Base-by-base conservation (phyloP, 2,888 invertebrate species). In the Gryllus longicercus region DNA sequence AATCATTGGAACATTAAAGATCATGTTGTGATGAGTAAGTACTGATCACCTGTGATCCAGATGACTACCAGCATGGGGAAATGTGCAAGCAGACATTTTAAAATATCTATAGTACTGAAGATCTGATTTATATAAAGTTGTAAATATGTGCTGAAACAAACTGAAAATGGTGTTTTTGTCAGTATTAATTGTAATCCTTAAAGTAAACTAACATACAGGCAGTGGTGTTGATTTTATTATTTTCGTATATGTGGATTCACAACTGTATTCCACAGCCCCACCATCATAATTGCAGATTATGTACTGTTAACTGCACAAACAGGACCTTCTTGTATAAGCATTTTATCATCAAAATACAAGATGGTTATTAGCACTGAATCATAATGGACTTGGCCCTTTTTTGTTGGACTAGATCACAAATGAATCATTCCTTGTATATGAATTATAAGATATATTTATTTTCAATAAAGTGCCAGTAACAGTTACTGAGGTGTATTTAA, bases 401-500 rank as follows among this genome's bases (percentile, higher is more conserved):
- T 63, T 63, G 63, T 63, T 63, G 63, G 63, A 63, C n/a, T 63
- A 63, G 14, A n/a, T 63, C 63, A 63, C 63, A 63, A 63, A 63
- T 63, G 63, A 63, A 63, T 63, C 63, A 63, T 63, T 63, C 63
- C 63, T 63, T 63, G 63, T 63, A 63, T 18, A 63, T 63, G 63
- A 63, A 63, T 63, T 63, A 63, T 63, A n/a, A 63, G 63, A 76
- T 16, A 76, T 79, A 79, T 79, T 79, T 79, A 79, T 79, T 79
- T 79, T 79, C 79, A 75, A 79, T 76, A 79, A 79, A 51, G 18
- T 76, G 76, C 76, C 50, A 79, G 51, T 51, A 23, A 76, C 51
- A 38, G 23, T 74, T 75, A 74, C n/a, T 23, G 49, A 74, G 21
- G 23, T 50, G 50, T 14, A 49, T 79, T 75, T 79, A 16, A 2